A percentile compares a stretch with the other conserved stretches of the same genome.
These are phyloP conservation scores for Apodemia zela DNA, from an alignment of 2,888 invertebrate species.

Conservation along the genomic window DNA sequence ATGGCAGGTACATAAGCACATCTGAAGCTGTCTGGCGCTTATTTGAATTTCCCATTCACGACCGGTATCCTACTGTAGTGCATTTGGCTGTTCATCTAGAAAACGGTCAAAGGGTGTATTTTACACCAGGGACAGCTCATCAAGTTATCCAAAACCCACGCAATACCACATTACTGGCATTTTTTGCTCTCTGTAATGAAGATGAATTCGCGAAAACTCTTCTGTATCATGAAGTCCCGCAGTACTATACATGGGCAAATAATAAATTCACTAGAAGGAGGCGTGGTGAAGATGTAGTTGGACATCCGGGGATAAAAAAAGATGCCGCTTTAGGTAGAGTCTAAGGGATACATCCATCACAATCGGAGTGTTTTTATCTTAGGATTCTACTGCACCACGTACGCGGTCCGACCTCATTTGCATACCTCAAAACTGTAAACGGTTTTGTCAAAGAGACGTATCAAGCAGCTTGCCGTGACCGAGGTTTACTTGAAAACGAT, in stretches of 20 bases:
- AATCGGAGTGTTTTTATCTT: slow-evolving; percentile 21
- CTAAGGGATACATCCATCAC: slow-evolving; percentile 19
- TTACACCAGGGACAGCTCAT: background rate
- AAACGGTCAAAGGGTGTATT: slow-evolving; percentile 8
- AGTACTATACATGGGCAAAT: slow-evolving; percentile 29
- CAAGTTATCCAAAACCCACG: background rate
- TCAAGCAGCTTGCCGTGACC: slow-evolving; percentile 34
- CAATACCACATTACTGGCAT: slow-evolving; percentile 15
- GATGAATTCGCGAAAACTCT: slow-evolving; percentile 7
- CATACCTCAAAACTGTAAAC: slow-evolving; percentile 30
- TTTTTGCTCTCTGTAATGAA: background rate
- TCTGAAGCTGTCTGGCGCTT: slow-evolving; percentile 6
- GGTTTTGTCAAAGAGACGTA: slow-evolving; percentile 33
- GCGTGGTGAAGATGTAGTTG: slow-evolving; percentile 31
- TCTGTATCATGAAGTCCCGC: slow-evolving; percentile 29
- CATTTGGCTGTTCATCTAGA: slow-evolving; percentile 7
- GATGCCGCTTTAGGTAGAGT: slow-evolving; percentile 21
- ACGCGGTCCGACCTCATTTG: slow-evolving; percentile 40
- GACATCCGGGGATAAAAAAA: slow-evolving; percentile 33
- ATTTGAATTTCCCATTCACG: background rate
- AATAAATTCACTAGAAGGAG: slow-evolving; percentile 29
- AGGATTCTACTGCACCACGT: slow-evolving; percentile 35
- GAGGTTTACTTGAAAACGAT: slow-evolving; percentile 37
- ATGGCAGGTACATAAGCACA: slow-evolving; percentile 29
- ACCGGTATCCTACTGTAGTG: background rate